Percentiles rank a stretch among this genome's conserved stretches.
phyloP scores from a whole-genome alignment of 2,797 vertebrate species.

The Nyctibius grandis region DNA sequence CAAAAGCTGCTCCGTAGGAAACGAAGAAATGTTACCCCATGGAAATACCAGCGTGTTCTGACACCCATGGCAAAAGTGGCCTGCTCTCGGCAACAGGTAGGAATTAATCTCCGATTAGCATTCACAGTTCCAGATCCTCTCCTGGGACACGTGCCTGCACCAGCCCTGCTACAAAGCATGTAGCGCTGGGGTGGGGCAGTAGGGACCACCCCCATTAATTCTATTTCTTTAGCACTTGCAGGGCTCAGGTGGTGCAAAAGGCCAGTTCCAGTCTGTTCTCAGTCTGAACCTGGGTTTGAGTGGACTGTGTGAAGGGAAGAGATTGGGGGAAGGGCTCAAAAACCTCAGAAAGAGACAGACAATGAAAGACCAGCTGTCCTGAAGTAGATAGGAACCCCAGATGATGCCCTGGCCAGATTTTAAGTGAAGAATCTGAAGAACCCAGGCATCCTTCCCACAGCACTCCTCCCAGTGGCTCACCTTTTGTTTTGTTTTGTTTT shows the following conservation, averaged over 20 bases:
- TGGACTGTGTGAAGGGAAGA: not conserved
- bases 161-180: not conserved
- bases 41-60: not conserved
- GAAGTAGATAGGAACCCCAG: not conserved
- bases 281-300: not conserved
- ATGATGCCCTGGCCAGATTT: not conserved
- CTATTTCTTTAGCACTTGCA: not conserved
- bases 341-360: not conserved
- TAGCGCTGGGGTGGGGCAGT: not conserved
- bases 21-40: not conserved
- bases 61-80: accelerated
- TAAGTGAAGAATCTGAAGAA: not conserved
- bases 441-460: not conserved
- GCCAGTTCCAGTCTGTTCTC: not conserved
- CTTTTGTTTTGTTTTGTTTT: not conserved
- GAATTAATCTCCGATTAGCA: not conserved
- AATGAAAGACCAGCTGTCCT: not conserved
- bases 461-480: not conserved
- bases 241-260: not conserved
- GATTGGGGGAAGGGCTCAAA: not conserved
- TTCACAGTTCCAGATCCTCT: not conserved
- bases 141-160: not conserved
- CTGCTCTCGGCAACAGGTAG: not conserved
- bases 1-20: not conserved
- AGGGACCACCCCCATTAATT: not conserved